Base-by-base conservation (phyloP, 1,140 invertebrate genomes). In the Himalopsyche phryganea region DNA sequence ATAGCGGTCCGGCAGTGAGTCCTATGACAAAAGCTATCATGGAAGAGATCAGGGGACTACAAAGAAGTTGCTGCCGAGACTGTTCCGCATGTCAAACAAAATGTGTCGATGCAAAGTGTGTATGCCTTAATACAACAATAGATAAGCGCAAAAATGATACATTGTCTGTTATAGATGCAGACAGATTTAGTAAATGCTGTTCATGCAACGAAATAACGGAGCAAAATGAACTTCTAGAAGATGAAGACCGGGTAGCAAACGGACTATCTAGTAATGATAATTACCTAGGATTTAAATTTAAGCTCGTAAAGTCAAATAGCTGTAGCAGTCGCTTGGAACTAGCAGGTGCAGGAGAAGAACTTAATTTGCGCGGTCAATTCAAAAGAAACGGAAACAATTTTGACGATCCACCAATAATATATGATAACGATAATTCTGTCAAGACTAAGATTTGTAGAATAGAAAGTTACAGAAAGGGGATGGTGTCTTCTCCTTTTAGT, bases 301-400 rank as follows among this genome's bases (percentile, higher is more conserved):
- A 85, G 64, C 67, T 91, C 48, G 82, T 92, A 0, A 91, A 91
- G 71, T 91, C 88, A 17, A 91, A 92, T 66, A 91, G 89, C 60
- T 92, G 89, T 67, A 90, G 88, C 65, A 91, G 88, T 68, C 80
- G 90, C 33, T 69, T 92, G 40, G 90, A 92, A 69, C 67, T 92
- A 14, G 84, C 88, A 0, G 89, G 88, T 1, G 81, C 83, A 35
- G 82, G 73, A 57, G 75, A 75, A 23, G 72, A 65, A 45, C 72
- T 74, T 65, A 69, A 68, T 52, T 60, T 64, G n/a, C 64, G 71
- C 62, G 40, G 61, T 11, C 72, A 71, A 66, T 76, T 64, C 50
- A 68, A 67, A 61, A 73, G 68, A 55, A 70, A 38, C 35, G n/a
- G 71, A 50, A 64, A 67, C 56, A 71, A 69, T 63, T 58, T 42